Conservation (phyloP, 2,888 invertebrate species). For the Glaucopsyche alexis region DNA sequence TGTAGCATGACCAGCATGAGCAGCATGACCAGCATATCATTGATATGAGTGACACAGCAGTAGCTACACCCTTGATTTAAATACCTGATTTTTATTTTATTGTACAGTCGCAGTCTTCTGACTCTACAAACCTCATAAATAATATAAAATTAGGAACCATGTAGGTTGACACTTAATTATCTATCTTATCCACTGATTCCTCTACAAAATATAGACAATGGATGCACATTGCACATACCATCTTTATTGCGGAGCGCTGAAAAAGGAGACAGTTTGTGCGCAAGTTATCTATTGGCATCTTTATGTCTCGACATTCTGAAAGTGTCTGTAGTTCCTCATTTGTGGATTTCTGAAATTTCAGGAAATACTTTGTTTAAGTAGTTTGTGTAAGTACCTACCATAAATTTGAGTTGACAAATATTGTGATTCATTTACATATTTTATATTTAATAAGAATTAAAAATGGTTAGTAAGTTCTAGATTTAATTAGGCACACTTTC, state of each 20-base stretch:
- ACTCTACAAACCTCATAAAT: no score
- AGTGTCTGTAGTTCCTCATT: slow-evolving; percentile 1
- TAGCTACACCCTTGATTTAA: no score
- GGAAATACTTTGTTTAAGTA: neutral
- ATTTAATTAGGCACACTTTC: no score
- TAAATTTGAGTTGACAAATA: neutral
- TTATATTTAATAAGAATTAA: no score
- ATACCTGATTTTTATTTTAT: no score
- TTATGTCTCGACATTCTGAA: neutral
- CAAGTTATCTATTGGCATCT: neutral
- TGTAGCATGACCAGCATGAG: no score
- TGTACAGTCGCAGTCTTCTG: no score
- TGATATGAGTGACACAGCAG: no score
- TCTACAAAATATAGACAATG: neutral
- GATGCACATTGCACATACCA: neutral
- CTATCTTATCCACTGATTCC: no score
- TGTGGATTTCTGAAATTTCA: slow-evolving; percentile 3
- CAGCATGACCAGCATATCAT: no score
- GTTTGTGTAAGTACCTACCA: neutral
- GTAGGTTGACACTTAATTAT: no score
- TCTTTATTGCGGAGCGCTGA: neutral
- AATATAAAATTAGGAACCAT: no score
- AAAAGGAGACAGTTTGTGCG: neutral
- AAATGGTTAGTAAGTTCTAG: neutral
- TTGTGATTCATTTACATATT: neutral